Base-by-base conservation (phyloP, 2,888 invertebrate species). In the Drosophila neotestacea region DNA sequence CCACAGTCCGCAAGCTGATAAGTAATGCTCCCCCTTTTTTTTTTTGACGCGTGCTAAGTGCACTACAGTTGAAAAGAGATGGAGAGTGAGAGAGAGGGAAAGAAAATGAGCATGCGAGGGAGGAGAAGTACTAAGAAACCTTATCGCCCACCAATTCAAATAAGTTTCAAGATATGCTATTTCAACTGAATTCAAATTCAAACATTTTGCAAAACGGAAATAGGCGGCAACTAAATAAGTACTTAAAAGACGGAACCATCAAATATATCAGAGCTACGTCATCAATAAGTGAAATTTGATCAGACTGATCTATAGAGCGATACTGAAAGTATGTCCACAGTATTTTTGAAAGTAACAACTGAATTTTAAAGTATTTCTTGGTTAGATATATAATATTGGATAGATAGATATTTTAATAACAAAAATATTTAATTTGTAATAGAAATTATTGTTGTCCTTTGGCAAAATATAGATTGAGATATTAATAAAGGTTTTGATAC, bases 171-270 rank as follows among this genome's bases (percentile, higher is more conserved):
- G 63, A 77, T 73, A 77, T 48, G 69, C 59, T 54, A 64, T 46
- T 75, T 75, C 75, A 54, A 47, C 27, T 69, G 75, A 76, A 76
- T 55, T 78, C 42, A 10, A 76, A 76, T 55, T 78, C 42, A 10
- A 78, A 44, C 52, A 69, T 61, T 75, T 79, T n/a, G 74, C 76
- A 68, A 59, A 79, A 55, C 77, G 73, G 68, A 73, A 76, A 69
- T 61, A 56, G 56, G 30, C 51, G 64, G 47, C 64, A 6, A 30
- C 16, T 32, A 2, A 32, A 7, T 9, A 2, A 32, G 2, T 9
- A 51, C 16, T 51, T 30, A 6, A 27, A 44, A 67, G 13, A 27
- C 28, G 30, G 22, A n/a, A 36, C n/a, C 6, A 11, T 10, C 16
- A 28, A 27, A 16, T 28, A 30, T 4, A 39, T 30, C 16, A 16